Percentiles rank a stretch among this genome's conserved stretches.
Conservation (phyloP, 37 sponge, comb jelly and placozoan genomes). For the Bolinopsis microptera region DNA sequence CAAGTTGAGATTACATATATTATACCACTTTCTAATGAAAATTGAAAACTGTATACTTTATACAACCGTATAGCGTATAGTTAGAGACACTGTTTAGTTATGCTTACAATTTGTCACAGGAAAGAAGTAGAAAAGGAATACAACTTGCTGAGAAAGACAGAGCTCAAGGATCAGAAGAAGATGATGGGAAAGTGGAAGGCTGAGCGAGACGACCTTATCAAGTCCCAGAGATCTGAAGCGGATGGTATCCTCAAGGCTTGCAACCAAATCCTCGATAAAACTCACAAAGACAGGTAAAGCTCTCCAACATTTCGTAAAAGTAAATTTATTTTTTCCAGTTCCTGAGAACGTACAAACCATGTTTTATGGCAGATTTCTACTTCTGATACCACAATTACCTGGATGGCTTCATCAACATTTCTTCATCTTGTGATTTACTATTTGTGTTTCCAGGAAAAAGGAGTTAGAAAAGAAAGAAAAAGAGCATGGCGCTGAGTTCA, state of each 20-base stretch:
- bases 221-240: neutral
- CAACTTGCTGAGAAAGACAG: conserved; percentile 6
- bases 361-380: no score
- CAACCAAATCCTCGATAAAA: neutral
- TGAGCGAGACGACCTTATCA: conserved; percentile 5
- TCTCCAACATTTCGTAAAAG: no score
- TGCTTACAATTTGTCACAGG: no score
- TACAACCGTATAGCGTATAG: no score
- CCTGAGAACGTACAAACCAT: no score
- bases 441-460: conserved; percentile 37
- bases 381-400: no score
- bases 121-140: conserved; percentile 38
- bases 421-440: no score
- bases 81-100: no score
- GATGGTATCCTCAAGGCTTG: neutral
- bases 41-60: no score
- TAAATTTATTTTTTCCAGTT: no score
- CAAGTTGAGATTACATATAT: neutral
- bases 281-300: conserved; percentile 46
- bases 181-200: conserved; percentile 26
- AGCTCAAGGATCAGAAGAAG: conserved; percentile 29
- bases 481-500: neutral
- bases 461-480: conserved; percentile 43
- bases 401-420: no score
- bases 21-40: no score